phyloP scores from a whole-genome alignment of 2,888 invertebrate species.

The Drosophila multiciliata region DNA sequence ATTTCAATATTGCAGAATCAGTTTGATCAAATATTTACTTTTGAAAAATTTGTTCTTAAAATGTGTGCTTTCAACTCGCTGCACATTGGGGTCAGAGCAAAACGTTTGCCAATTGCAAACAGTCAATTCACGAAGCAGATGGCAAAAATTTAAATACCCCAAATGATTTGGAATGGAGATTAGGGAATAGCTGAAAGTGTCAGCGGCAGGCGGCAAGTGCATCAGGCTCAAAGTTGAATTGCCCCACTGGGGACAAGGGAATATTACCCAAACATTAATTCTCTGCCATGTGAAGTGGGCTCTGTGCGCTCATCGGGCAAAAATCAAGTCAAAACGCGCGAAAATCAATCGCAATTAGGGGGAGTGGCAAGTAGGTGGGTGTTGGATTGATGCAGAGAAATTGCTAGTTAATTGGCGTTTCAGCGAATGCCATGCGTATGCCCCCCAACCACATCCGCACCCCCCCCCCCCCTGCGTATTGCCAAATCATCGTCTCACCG shows the following conservation, averaged over 20 bases:
- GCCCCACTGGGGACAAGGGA: conserved; percentile 3
- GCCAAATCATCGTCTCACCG: conserved; percentile 68
- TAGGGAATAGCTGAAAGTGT: conserved; percentile 34
- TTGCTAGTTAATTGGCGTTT: conserved; percentile 79
- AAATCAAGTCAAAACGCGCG: conserved; percentile 36
- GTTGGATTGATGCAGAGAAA: conserved; percentile 34
- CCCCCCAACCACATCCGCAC: background rate
- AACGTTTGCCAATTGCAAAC: conserved; percentile 28
- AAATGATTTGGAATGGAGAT: conserved; percentile 23
- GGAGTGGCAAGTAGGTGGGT: background rate
- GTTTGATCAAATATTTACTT: background rate
- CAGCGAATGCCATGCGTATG: conserved; percentile 61
- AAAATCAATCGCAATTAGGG: conserved; percentile 41
- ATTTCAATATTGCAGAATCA: conserved; percentile 1
- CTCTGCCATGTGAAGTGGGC: conserved; percentile 28
- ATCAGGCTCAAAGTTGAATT: conserved; percentile 52
- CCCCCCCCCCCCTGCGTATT: conserved; percentile 35
- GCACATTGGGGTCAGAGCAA: conserved; percentile 49
- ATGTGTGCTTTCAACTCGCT: conserved; percentile 45
- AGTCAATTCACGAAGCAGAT: conserved; percentile 31
- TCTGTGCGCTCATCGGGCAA: conserved; percentile 42
- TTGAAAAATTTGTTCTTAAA: conserved; percentile 12
- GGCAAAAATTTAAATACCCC: conserved; percentile 1
- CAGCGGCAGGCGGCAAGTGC: conserved; percentile 55
- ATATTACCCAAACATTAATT: conserved; percentile 47